phyloP scores from a whole-genome alignment of 2,113 vertebrate species.

The Eudyptes chrysolophus region DNA sequence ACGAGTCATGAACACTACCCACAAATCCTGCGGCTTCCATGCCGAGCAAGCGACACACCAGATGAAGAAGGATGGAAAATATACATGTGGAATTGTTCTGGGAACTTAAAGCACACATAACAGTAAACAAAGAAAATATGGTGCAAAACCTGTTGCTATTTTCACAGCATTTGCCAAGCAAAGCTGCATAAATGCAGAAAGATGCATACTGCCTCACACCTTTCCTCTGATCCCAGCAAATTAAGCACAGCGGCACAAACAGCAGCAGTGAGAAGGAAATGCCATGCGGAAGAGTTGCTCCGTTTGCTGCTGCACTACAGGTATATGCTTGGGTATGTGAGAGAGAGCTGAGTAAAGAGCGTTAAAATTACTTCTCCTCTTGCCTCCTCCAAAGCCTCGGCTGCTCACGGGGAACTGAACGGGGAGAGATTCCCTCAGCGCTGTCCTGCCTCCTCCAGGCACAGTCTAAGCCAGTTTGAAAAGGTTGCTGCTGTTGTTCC shows the following conservation, averaged over 20 bases:
- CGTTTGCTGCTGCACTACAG: background rate
- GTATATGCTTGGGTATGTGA: background rate
- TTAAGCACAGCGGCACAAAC: constrained; percentile 51
- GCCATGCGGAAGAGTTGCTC: background rate
- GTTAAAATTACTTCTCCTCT: background rate
- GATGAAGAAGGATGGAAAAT: constrained; percentile 68
- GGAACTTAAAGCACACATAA: constrained; percentile 63
- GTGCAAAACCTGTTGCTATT: constrained; percentile 67
- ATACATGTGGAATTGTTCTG: constrained; percentile 70
- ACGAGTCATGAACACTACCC: constrained; percentile 63
- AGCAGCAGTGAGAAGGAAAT: constrained; percentile 22
- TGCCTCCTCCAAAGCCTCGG: background rate
- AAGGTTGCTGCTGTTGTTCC: background rate
- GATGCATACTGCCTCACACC: constrained; percentile 46
- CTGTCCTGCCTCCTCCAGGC: background rate
- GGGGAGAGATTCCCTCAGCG: background rate
- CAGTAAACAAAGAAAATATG: constrained; percentile 71
- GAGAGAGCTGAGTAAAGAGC: background rate
- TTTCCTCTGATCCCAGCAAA: constrained; percentile 33
- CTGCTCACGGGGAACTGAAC: background rate
- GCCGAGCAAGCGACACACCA: constrained; percentile 60
- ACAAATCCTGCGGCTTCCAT: constrained; percentile 40
- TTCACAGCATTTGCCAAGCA: constrained; percentile 56
- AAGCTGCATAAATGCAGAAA: constrained; percentile 46
- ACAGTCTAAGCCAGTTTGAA: background rate